Evolutionary conservation across 2,888 invertebrate genomes (phyloP), one percentile per base, ranked within the genome.

Genomic region (Hyalella azteca): DNA sequence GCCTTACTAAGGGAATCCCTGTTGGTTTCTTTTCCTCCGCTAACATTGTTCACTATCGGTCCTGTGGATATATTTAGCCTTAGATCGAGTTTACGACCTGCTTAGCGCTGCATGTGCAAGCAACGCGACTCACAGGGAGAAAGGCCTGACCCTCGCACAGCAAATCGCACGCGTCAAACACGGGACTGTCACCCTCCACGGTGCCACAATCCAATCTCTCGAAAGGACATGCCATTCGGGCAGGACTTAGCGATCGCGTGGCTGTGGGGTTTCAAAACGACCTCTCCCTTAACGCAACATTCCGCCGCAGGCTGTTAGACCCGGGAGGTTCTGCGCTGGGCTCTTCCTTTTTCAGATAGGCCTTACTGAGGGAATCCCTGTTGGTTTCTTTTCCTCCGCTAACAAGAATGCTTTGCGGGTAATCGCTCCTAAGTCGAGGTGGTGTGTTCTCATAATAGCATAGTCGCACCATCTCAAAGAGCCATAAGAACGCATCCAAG

Each of bases 11-110:
- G n/a, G n/a, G n/a, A n/a, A n/a, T n/a, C n/a, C n/a, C n/a, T n/a
- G n/a, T n/a, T n/a, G n/a, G n/a, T n/a, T n/a, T n/a, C n/a, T n/a
- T n/a, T n/a, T n/a, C n/a, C n/a, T n/a, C n/a, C n/a, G n/a, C n/a
- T n/a, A n/a, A n/a, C n/a, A n/a, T 48, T 48, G 48, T 48, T 48
- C 48, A 48, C 48, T 48, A 48, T 48, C 48, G 48, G 48, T 48
- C 19, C 48, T 48, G 48, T 48, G 48, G 66, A 66, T 66, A 66
- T 66, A 66, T 66, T 66, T 66, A 66, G 66, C 66, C 66, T 66
- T 66, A 66, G 66, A 66, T 66, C 66, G 66, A 66, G 66, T 66
- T 39, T 66, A 66, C 66, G 66, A 66, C 66, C 66, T 66, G 66
- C 66, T 66, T 66, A 66, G 66, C 66, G 66, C 66, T 66, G 66